Base-by-base conservation (phyloP, 2,113 vertebrate species). In the Oryzias javanicus region DNA sequence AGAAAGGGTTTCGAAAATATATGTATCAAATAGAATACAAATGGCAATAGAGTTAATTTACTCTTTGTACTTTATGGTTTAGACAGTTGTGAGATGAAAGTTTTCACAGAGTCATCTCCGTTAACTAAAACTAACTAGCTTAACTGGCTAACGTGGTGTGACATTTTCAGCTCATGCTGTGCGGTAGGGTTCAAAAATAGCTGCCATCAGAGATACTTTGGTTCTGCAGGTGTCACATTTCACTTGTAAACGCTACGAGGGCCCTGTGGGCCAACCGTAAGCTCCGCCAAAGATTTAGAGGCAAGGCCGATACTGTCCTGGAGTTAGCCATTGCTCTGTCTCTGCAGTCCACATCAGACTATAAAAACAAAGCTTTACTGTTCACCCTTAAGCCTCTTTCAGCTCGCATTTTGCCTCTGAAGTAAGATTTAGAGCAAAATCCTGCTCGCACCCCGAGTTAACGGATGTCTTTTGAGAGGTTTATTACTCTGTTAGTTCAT, bases 401-500 rank as follows among this genome's bases (percentile, higher is more conserved):
- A 55, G 62, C 56, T 72, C 55, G 41, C 16, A 42, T 68, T 81
- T 81, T 72, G 74, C 83, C 70, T 74, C 64, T 24, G 45, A 50
- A 46, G 60, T 22, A 54, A 79, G 59, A 85, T 84, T 85, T 81
- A 86, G 53, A 73, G 78, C 72, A 35, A 65, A 71, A 42, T 60
- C 55, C 22, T 54, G 59, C 60, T 73, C 72, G 60, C 49, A 27
- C 55, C 57, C 76, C 12, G 68, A 53, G 66, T 70, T 85, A 88
- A 86, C 64, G 27, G 64, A 85, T 82, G 82, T 84, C 70, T 81
- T 75, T 71, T 79, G 78, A 74, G 55, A 76, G 82, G 64, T 88
- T 89, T 89, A 89, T 75, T 74, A 49, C 78, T 70, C 67, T 59
- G 81, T 88, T 85, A 81, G 76, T 77, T 84, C 74, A 78, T 87